phyloP scores from a whole-genome alignment of 2,113 vertebrate species.

The Oncorhynchus masou region DNA sequence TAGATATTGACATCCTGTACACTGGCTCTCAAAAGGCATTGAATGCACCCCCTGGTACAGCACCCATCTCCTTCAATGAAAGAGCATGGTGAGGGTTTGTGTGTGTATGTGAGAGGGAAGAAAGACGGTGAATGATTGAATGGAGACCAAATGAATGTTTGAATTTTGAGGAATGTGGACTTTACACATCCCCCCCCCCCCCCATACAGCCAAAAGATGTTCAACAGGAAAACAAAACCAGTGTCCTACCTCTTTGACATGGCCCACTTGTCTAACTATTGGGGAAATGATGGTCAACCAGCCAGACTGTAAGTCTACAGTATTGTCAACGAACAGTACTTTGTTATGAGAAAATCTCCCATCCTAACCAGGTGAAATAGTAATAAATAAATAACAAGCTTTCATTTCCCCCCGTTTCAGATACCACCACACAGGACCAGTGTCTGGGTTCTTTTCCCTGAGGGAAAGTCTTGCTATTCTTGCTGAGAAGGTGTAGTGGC shows the following conservation, averaged over 20 bases:
- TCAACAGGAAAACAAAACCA: conserved; percentile 84
- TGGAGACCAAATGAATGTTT: too few species aligned
- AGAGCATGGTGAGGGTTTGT: conserved; percentile 81
- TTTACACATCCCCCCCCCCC: too few species aligned
- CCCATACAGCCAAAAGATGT: conserved; percentile 82
- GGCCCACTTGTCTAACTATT: conserved; percentile 81
- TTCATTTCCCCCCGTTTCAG: conserved; percentile 64
- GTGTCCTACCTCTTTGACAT: conserved; percentile 87
- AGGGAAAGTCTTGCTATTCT: conserved; percentile 88
- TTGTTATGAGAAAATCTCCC: too few species aligned
- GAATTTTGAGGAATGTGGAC: too few species aligned
- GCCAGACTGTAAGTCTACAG: conserved; percentile 77
- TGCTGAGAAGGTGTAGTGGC: conserved; percentile 77
- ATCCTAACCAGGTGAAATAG: neutral
- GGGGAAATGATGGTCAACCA: conserved; percentile 84
- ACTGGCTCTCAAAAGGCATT: conserved; percentile 91
- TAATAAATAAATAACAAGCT: neutral
- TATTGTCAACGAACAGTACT: neutral
- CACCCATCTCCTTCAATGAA: conserved; percentile 91
- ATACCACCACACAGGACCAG: conserved; percentile 88
- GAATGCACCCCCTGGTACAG: conserved; percentile 85
- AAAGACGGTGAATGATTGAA: too few species aligned
- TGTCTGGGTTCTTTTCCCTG: conserved; percentile 82
- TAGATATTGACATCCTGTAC: conserved; percentile 91
- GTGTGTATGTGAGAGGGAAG: neutral